Evolutionary conservation across 2,113 vertebrate species (phyloP), one percentile per base, ranked within the genome.

Genomic region (Anoura caudifer): DNA sequence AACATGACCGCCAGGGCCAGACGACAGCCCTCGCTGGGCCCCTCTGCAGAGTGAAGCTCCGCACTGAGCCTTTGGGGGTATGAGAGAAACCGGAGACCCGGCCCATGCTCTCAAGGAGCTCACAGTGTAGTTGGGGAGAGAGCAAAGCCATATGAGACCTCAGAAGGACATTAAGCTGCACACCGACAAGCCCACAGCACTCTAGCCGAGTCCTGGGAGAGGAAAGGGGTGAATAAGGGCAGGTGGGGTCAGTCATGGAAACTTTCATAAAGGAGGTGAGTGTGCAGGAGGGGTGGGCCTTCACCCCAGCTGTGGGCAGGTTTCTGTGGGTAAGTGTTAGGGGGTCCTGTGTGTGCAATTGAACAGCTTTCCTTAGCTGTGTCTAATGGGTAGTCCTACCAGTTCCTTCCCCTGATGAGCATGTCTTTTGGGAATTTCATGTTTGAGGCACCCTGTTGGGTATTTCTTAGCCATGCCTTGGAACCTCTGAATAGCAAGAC

Each of bases 261-360:
- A 93, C 93, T 5, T 98, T 97, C 96, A 95, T 98, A 95, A 97
- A 97, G 89, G 97, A 98, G 97, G 97, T 98, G 97, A 98, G 97
- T 98, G 94, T 63, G 41, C 28, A n/a, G 77, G 38, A n/a, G 77
- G 92, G 81, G 50, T 4, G 79, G 45, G 47, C 50, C 69, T 87
- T 50, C 22, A 16, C n/a, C 87, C 28, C 16, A n/a, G n/a, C 61
- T 38, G 28, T 0, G 47, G 93, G 43, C 75, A 76, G 52, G 33
- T 79, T 65, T n/a, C 31, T 26, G 10, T 84, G 77, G 43, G 70
- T 36, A 43, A 54, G 43, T 43, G 0, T 67, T 50, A 67, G 31
- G 54, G 75, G n/a, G 7, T 45, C 85, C 54, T 5, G 4, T 1
- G 1, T 19, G 36, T 91, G 47, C 50, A 10, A 5, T 13, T 56